Evolutionary conservation across 2,888 invertebrate species (phyloP).

Genomic region (Limnephilus auricula): DNA sequence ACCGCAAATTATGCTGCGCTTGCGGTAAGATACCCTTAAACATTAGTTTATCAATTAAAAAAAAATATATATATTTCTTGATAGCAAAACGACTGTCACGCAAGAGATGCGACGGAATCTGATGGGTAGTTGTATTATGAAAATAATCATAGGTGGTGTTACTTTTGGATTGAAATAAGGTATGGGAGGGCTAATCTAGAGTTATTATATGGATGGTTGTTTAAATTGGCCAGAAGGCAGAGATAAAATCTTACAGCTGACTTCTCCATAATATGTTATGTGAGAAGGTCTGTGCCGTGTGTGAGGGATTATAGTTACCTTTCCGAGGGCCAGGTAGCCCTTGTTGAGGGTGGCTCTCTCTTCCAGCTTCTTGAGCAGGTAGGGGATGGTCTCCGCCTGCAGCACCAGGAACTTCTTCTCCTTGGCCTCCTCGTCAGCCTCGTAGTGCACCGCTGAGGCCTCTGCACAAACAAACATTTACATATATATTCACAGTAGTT

Average conservation of each 20-base stretch:
- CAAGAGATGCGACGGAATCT: no score
- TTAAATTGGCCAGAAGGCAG: neutral
- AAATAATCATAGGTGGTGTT: no score
- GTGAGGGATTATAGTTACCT: slow-evolving; percentile 70
- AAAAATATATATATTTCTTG: no score
- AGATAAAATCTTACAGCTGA: neutral
- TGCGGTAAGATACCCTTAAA: no score
- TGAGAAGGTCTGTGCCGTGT: neutral
- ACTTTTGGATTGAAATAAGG: no score
- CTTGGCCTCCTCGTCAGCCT: slow-evolving; percentile 76
- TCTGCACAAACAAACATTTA: slow-evolving; percentile 64
- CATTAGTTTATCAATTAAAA: no score
- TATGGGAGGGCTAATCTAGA: no score
- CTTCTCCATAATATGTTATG: neutral
- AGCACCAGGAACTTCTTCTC: slow-evolving; percentile 74
- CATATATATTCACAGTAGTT: neutral
- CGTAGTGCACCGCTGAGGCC: slow-evolving; percentile 73
- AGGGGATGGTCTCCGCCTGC: slow-evolving; percentile 77
- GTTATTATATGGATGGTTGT: no score
- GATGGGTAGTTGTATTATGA: no score
- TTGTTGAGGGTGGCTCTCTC: slow-evolving; percentile 76
- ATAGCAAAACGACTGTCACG: no score
- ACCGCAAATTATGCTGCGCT: no score
- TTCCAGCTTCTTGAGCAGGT: slow-evolving; percentile 77
- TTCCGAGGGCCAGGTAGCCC: slow-evolving; percentile 78